Base-by-base conservation (phyloP, 1,140 invertebrate species). In the Asbolus verrucosus region DNA sequence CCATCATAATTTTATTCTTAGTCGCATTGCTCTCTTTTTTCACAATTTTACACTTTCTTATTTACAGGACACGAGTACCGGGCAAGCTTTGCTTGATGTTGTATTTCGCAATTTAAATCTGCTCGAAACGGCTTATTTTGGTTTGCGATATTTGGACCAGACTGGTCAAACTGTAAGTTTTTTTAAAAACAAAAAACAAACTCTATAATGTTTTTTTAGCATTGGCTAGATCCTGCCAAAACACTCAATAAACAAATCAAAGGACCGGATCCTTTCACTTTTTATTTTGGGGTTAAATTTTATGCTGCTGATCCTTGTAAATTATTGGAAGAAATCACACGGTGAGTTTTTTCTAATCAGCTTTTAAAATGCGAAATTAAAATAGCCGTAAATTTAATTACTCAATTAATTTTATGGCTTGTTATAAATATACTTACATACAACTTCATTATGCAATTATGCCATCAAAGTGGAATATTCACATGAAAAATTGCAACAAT, bases 221-320 rank as follows among this genome's bases (percentile, higher is more conserved):
- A 95, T 83, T 97, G 94, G 94, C 84, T 96, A 77, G 94, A 97
- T 81, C 89, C 91, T 9, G 89, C 90, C 41, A 95, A 95, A 82
- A 89, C 91, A 73, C 88, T 96, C 54, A 86, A 89, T 50, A 89
- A 92, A 54, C 94, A 96, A 82, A 85, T 96, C 43, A 86, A 84
- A 77, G 89, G 88, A 39, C 85, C 86, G 24, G 90, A 93, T 73
- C 90, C 89, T 1, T 95, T 93, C 81, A 97, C 95, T 13, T 90
- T 99, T 72, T 95, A 98, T 81, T 98, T 99, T 80, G 94, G 95
- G 30, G 97, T 99, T 43, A 99, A 99, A 83, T 99, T 98, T 84
- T 99, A 98, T 83, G 96, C 97, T 0, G 95, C 95, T 1, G 97
- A 99, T 84, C 98, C 96, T 0, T 95, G 94, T 85, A 97, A 97